Percentiles rank a stretch among this genome's conserved stretches.
Evolutionary conservation across 2,888 invertebrate genomes (phyloP).

Genomic region (Leptinotarsa tumamoca): DNA sequence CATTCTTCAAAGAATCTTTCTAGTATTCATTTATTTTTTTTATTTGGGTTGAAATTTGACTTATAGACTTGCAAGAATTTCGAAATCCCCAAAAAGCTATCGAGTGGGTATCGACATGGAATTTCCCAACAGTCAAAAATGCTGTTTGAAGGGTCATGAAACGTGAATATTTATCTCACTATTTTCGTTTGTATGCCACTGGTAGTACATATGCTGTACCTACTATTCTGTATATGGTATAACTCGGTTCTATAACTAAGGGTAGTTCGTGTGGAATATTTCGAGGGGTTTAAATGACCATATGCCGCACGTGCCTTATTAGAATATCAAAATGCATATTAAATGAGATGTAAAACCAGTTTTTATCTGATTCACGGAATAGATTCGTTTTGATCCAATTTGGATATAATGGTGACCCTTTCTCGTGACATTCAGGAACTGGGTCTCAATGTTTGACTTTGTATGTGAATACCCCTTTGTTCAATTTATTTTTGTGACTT

Average conservation of each 20-base stretch:
- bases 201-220: constrained; percentile 5
- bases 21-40: too few relatives aligned
- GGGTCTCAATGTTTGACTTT: constrained; percentile 5
- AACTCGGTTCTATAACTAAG: constrained; percentile 23
- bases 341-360: constrained; percentile 32
- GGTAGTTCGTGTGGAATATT: constrained; percentile 36
- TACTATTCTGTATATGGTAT: constrained; percentile 1
- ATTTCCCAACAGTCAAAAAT: neutral
- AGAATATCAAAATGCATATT: constrained; percentile 29
- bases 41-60: too few relatives aligned
- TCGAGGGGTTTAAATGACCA: constrained; percentile 39
- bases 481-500: too few relatives aligned
- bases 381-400: constrained; percentile 9
- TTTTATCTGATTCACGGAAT: constrained; percentile 33
- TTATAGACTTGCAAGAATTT: too few relatives aligned
- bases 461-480: too few relatives aligned
- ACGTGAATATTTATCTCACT: neutral
- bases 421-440: neutral
- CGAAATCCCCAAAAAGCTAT: too few relatives aligned
- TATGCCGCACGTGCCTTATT: constrained; percentile 42
- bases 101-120: too few relatives aligned
- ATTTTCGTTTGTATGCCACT: constrained; percentile 16
- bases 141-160: neutral
- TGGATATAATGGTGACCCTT: constrained; percentile 3
- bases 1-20: too few relatives aligned